Conservation (phyloP, 92 coral and sea anemone species). For the Nematostella vectensis region DNA sequence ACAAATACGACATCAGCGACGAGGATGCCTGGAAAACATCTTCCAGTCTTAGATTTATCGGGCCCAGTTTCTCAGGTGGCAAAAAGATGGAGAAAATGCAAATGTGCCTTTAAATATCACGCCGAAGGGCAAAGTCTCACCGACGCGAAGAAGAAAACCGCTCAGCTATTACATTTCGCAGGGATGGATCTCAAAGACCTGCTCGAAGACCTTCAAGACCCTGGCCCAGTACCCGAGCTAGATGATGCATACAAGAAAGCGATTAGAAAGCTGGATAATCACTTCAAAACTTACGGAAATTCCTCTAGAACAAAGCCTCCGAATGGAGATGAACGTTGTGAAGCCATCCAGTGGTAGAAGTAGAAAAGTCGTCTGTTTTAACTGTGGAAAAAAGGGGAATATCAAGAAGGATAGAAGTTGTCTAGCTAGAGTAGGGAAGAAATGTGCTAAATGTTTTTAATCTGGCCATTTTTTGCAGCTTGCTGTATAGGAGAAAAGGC, state of each 20-base stretch:
- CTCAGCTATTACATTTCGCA: conserved; percentile 25
- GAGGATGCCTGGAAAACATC: conserved; percentile 42
- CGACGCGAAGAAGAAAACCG: conserved; percentile 21
- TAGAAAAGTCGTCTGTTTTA: too few species aligned
- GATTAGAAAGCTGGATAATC: conserved; percentile 28
- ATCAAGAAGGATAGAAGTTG: conserved; percentile 15
- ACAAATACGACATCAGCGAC: conserved; percentile 39
- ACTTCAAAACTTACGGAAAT: too few species aligned
- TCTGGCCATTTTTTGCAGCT: conserved; percentile 31
- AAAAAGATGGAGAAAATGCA: conserved; percentile 51
- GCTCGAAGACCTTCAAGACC: conserved; percentile 40
- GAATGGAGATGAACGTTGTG: too few species aligned
- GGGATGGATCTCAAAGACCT: conserved; percentile 56
- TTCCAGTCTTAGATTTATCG: conserved; percentile 27
- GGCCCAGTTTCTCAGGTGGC: conserved; percentile 40
- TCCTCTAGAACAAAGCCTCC: too few species aligned
- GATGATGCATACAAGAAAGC: conserved; percentile 13
- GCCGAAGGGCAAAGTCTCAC: conserved; percentile 46
- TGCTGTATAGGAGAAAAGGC: conserved; percentile 16
- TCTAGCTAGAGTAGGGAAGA: conserved; percentile 28
- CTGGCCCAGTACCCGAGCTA: conserved; percentile 16
- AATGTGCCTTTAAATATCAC: conserved; percentile 36
- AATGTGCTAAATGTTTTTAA: conserved; percentile 24
- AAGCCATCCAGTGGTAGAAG: too few species aligned
- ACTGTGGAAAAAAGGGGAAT: conserved; percentile 35